Percentiles rank a stretch among this genome's conserved stretches.
Conservation (phyloP, 2,888 invertebrate genomes). For the Himalopsyche japonica region DNA sequence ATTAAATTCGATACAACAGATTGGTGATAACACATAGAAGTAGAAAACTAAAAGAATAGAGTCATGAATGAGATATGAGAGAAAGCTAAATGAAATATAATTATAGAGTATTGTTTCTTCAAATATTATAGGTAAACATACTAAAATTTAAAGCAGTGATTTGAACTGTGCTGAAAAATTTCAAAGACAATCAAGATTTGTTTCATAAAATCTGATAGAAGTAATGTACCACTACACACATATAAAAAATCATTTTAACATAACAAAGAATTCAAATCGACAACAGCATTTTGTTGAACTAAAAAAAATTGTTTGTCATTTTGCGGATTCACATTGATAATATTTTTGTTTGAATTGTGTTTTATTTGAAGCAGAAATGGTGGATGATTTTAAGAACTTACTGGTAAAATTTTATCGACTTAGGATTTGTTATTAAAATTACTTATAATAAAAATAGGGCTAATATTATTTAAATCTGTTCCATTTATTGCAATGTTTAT, state of each 20-base stretch:
- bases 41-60: background rate
- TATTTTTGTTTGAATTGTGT: background rate
- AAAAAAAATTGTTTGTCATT: no score
- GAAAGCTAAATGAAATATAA: background rate
- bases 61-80: background rate
- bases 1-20: background rate
- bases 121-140: background rate
- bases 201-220: background rate
- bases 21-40: background rate
- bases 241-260: no score
- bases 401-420: background rate
- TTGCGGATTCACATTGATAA: no score
- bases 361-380: background rate
- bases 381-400: background rate
- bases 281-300: no score
- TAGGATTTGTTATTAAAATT: background rate
- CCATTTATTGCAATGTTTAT: no score
- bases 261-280: no score
- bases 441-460: background rate
- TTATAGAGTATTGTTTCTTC: background rate
- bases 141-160: background rate
- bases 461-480: background rate
- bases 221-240: no score
- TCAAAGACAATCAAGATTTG: background rate
- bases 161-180: background rate